A percentile compares a stretch with the other conserved stretches of the same genome.
Conservation (phyloP, 2,113 vertebrate species). For the Lepus americanus region DNA sequence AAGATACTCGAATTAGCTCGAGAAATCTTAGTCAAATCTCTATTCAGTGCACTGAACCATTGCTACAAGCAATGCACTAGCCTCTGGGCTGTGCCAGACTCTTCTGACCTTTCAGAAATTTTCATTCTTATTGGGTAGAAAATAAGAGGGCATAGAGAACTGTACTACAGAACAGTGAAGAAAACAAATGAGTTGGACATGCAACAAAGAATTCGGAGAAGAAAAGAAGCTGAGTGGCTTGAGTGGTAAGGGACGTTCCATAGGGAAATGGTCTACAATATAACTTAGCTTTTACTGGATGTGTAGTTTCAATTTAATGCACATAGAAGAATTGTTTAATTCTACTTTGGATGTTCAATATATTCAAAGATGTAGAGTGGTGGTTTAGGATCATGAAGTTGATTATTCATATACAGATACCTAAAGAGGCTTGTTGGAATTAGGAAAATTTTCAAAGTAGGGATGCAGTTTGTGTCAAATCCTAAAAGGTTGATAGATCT, state of each 20-base stretch:
- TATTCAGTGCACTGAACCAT: neutral
- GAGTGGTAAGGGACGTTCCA: neutral
- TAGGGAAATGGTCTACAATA: neutral
- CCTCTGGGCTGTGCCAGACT: neutral
- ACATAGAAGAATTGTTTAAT: neutral
- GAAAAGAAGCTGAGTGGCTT: neutral
- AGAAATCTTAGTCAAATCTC: neutral
- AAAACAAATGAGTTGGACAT: neutral
- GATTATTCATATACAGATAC: neutral
- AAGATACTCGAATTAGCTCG: neutral
- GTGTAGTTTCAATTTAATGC: neutral
- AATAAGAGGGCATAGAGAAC: neutral
- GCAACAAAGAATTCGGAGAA: neutral
- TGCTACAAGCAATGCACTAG: neutral
- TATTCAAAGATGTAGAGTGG: neutral
- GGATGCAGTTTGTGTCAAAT: neutral
- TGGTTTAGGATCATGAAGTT: neutral
- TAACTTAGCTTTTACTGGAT: neutral
- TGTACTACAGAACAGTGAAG: neutral
- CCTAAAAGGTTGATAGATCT: neutral
- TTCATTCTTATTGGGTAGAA: neutral
- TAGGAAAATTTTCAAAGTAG: neutral
- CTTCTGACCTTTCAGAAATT: slow-evolving; percentile 12
- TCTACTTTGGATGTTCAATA: neutral
- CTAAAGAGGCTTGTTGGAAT: neutral